Percentiles rank a stretch among this genome's conserved stretches.
phyloP scores from a whole-genome alignment of 2,113 vertebrate genomes.

The Labrus mixtus region DNA sequence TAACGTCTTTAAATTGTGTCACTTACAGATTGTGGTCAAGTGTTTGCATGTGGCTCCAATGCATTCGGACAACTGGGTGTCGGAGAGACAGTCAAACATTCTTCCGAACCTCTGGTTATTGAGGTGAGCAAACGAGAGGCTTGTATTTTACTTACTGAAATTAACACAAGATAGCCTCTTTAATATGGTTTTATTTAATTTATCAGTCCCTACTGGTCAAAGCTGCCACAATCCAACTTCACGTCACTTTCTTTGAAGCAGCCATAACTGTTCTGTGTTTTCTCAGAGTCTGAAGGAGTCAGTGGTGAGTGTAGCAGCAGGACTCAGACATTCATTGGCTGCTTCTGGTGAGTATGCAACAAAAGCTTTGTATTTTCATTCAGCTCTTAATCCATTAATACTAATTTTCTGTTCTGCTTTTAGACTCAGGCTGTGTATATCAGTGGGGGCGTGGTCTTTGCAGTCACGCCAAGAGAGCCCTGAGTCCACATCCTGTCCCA shows the following conservation, averaged over 20 bases:
- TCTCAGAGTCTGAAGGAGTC: slow-evolving; percentile 85
- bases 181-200: too few species aligned
- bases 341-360: slow-evolving; percentile 83
- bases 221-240: neutral
- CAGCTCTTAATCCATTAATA: neutral
- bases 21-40: slow-evolving; percentile 83
- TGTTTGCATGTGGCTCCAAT: slow-evolving; percentile 93
- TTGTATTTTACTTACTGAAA: neutral
- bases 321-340: slow-evolving; percentile 91
- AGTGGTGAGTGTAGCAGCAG: slow-evolving; percentile 87
- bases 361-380: neutral
- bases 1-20: slow-evolving; percentile 1
- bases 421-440: slow-evolving; percentile 87
- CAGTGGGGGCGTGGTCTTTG: slow-evolving; percentile 95
- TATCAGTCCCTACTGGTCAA: neutral
- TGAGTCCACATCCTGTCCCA: slow-evolving; percentile 82
- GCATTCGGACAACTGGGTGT: slow-evolving; percentile 91
- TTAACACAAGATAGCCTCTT: neutral
- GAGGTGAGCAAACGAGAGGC: slow-evolving; percentile 79
- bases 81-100: slow-evolving; percentile 70
- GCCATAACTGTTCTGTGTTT: slow-evolving; percentile 22
- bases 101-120: slow-evolving; percentile 80
- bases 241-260: neutral
- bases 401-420: slow-evolving; percentile 9
- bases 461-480: slow-evolving; percentile 83